Evolutionary conservation across 2,113 vertebrate species (phyloP).

Genomic region (Seriola dumerili): DNA sequence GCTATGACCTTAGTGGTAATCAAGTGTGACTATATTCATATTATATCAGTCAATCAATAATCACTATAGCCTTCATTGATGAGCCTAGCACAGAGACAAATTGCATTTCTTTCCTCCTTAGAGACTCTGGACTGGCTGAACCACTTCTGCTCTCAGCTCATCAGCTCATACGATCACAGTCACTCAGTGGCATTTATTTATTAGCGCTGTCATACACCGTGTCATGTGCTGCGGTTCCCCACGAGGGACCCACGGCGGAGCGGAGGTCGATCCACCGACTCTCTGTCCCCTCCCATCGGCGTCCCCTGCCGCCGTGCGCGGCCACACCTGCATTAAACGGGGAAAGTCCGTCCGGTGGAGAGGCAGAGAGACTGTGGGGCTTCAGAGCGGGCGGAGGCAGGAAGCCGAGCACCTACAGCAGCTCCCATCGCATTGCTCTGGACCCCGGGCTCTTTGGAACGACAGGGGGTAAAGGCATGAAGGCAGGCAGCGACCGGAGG

Average conservation of each 20-base stretch:
- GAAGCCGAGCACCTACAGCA: not conserved
- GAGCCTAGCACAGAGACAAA: not conserved
- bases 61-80: not conserved
- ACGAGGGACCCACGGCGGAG: slow-evolving; percentile 27
- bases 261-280: slow-evolving; percentile 55
- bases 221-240: slow-evolving; percentile 48
- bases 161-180: slow-evolving; percentile 2
- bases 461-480: not conserved
- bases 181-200: slow-evolving; percentile 33
- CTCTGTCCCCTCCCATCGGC: slow-evolving; percentile 68
- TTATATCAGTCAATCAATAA: slow-evolving; percentile 10
- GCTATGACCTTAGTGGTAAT: slow-evolving; percentile 13
- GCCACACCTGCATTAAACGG: slow-evolving; percentile 80
- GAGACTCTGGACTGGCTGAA: slow-evolving; percentile 29
- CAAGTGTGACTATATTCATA: slow-evolving; percentile 19
- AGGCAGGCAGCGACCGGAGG: not conserved
- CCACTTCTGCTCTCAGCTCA: slow-evolving; percentile 15
- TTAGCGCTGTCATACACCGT: slow-evolving; percentile 15
- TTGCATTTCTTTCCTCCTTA: not conserved
- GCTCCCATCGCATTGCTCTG: not conserved
- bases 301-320: slow-evolving; percentile 54
- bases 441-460: not conserved
- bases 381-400: slow-evolving; percentile 18
- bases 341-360: slow-evolving; percentile 72
- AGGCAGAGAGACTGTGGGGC: slow-evolving; percentile 19